Base-by-base conservation (phyloP, 2,113 vertebrate genomes). In the Sinosuthora webbiana region DNA sequence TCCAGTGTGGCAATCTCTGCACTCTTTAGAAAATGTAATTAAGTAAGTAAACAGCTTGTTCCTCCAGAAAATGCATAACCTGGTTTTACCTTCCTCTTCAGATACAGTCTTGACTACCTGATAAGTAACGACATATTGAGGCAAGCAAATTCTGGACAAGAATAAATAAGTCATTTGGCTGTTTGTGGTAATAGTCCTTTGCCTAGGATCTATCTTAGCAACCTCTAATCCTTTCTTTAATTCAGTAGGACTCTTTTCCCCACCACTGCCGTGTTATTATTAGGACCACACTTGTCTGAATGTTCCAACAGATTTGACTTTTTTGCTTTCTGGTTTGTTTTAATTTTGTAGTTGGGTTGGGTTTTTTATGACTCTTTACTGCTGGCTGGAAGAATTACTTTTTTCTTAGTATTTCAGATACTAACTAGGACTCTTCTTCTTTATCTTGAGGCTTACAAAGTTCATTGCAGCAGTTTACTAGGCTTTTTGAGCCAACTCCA, bases 21-120 rank as follows among this genome's bases (percentile, higher is more conserved):
- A 56, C 52, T 25, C 27, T 60, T 68, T 35, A 64, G 64, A 47
- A 89, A 56, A 67, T n/a, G 13, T 20, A 31, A 87, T 53, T 67
- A 63, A 37, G 17, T 19, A 28, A n/a, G 33, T 57, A 82, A 81
- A 84, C 45, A 74, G 31, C 20, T 73, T 2, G 6, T 80, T 77
- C 23, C 18, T 88, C n/a, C 53, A 60, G 49, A 41, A 92, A 85
- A 74, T 27, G 5, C 0, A 0, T 76, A 75, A 64, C 56, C 62
- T 85, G 57, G 18, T 80, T 86, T 92, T 83, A 80, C 71, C 70
- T 94, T 89, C 65, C 52, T 64, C 28, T 74, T 15, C 31, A 85
- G n/a, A 60, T 56, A 74, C 15, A 45, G 24, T 74, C 71, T 74
- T 41, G 15, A n/a, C 33, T 88, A 53, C 19, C 55, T 92, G 83